Percentiles rank a stretch among this genome's conserved stretches.
phyloP scores from a whole-genome alignment of 2,113 vertebrate genomes.

The Phyllopteryx taeniolatus region DNA sequence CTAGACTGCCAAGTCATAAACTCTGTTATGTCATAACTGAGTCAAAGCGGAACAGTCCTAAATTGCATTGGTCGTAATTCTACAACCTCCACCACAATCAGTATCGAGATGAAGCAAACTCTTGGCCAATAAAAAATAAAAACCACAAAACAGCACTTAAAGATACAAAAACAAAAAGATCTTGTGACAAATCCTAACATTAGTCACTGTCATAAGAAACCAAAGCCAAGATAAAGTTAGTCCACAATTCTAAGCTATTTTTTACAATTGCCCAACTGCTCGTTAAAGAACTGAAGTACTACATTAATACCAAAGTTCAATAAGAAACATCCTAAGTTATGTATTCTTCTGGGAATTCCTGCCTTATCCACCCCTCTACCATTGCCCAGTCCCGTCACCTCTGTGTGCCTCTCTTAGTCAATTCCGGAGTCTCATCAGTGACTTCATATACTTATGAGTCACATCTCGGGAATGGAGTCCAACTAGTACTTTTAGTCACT shows the following conservation, averaged over 20 bases:
- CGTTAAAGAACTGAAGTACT: neutral
- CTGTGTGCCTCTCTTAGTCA: neutral
- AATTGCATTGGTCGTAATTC: neutral
- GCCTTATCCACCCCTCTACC: neutral
- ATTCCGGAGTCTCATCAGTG: neutral
- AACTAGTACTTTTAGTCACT: neutral
- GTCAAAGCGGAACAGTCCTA: conserved; percentile 1
- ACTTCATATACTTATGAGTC: neutral
- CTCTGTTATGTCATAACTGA: neutral
- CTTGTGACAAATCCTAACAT: conserved; percentile 2
- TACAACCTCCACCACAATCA: neutral
- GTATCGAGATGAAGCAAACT: neutral
- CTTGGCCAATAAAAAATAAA: neutral
- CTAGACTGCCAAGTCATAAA: neutral
- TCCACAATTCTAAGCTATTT: neutral
- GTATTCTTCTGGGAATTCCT: neutral
- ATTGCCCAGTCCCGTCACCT: neutral
- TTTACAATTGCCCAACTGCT: neutral
- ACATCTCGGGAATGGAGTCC: neutral
- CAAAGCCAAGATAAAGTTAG: neutral
- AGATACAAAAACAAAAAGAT: conserved; percentile 5
- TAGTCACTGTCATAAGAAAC: conserved; percentile 2
- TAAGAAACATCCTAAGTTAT: neutral
- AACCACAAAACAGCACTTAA: conserved; percentile 12
- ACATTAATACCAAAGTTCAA: neutral